Evolutionary conservation across 2,888 invertebrate species (phyloP).

Genomic region (Melanargia galathea): DNA sequence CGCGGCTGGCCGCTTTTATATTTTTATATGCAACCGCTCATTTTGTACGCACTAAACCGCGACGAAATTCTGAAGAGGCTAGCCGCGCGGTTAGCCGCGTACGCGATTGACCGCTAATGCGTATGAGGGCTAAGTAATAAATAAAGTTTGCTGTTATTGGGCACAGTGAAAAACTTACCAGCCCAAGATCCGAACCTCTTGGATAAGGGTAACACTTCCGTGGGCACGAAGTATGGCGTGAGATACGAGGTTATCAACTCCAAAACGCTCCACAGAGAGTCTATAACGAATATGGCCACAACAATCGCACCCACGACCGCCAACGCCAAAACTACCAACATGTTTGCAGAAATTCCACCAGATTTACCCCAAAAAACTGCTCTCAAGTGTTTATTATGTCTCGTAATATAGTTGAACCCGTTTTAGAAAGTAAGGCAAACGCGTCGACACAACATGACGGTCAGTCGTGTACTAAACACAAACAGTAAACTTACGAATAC

Average conservation of each 20-base stretch:
- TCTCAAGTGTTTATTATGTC: not conserved
- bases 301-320: slow-evolving; percentile 79
- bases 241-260: slow-evolving; percentile 83
- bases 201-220: slow-evolving; percentile 81
- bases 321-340: slow-evolving; percentile 46
- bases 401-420: slow-evolving; percentile 28
- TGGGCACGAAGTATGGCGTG: slow-evolving; percentile 85
- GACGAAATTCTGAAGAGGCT: no score
- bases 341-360: not conserved
- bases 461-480: slow-evolving; percentile 50
- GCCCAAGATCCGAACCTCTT: slow-evolving; percentile 93
- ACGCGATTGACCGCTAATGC: no score
- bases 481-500: slow-evolving; percentile 29
- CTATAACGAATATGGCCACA: slow-evolving; percentile 74
- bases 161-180: slow-evolving; percentile 87
- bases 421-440: slow-evolving; percentile 33
- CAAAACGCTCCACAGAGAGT: slow-evolving; percentile 84
- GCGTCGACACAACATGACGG: slow-evolving; percentile 48
- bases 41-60: no score
- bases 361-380: not conserved
- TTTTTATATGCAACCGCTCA: no score
- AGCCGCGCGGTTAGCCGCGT: no score
- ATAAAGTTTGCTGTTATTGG: no score
- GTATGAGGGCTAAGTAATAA: no score
- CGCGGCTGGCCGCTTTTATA: no score